phyloP scores from a whole-genome alignment of 2,888 invertebrate species.

The Watsonalla binaria region DNA sequence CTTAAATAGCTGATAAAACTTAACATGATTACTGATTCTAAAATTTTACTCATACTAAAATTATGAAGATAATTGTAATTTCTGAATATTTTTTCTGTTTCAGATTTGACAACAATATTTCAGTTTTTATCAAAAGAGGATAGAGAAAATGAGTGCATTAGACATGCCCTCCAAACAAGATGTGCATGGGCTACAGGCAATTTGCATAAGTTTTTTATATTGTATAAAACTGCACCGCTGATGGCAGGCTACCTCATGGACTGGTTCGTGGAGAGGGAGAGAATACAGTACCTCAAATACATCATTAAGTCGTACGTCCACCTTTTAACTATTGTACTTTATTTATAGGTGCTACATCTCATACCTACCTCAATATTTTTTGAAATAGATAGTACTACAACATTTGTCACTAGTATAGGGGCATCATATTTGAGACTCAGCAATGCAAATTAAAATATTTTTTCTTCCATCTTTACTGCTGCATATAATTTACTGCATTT shows the following conservation, averaged over 20 bases:
- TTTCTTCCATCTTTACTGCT: too few relatives aligned
- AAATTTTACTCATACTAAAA: conserved; percentile 6
- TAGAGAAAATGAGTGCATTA: conserved; percentile 88
- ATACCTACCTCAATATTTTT: background rate
- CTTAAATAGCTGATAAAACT: conserved; percentile 12
- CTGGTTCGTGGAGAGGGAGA: conserved; percentile 97
- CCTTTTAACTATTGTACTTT: conserved; percentile 18
- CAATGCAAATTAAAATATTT: background rate
- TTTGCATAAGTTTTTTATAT: conserved; percentile 93
- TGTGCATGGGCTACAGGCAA: conserved; percentile 97
- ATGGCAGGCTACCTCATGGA: conserved; percentile 99
- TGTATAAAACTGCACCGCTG: conserved; percentile 92
- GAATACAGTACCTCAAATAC: conserved; percentile 93
- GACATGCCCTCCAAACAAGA: conserved; percentile 91
- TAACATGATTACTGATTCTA: background rate
- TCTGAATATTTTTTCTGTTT: conserved; percentile 30
- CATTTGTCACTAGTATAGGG: background rate
- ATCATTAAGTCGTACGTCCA: conserved; percentile 98
- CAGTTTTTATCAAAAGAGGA: conserved; percentile 88
- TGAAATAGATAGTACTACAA: background rate
- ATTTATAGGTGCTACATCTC: conserved; percentile 5
- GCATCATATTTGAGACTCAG: background rate
- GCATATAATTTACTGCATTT: too few relatives aligned
- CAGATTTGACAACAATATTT: conserved; percentile 96
- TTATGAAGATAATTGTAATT: conserved; percentile 1